Evolutionary conservation across 1,140 invertebrate genomes (phyloP), one percentile per base, ranked within the genome.

Genomic region (Drosophila tropicalis): DNA sequence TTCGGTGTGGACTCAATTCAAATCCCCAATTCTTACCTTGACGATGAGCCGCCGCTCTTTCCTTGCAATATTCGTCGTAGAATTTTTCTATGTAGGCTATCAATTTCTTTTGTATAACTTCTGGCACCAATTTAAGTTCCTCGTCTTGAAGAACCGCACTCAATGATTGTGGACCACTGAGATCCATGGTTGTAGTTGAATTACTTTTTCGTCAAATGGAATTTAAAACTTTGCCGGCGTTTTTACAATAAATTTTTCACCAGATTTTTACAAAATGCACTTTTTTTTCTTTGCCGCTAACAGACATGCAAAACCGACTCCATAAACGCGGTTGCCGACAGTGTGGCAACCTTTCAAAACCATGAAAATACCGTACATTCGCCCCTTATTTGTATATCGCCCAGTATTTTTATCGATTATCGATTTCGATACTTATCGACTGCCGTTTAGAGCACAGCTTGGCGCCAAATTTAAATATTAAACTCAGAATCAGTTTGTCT

Each of bases 91-190:
- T 65, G 70, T 73, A 94, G 2, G 84, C 81, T 69, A 95, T 94
- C 40, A 96, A 93, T 92, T 96, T 96, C 55, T 72, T 71, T 57
- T 81, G 81, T 40, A 91, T 61, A 12, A 79, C 73, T 17, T 79
- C 70, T 34, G 91, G 90, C 54, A 90, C 78, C 34, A 82, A 76
- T 36, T 82, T 61, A 44, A 91, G 51, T 47, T 92, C 91, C 13
- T 90, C 84, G 4, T 63, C 62, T 29, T 89, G 36, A 51, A 92
- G 81, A 47, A 91, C 70, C 39, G 65, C 81, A 60, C 40, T 69
- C 56, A 91, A 79, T 58, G 84, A 64, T 67, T 85, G 77, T 6
- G 81, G 79, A 86, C 76, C 90, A 55, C 61, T 66, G 25, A 91
- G 86, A 81, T 86, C 90, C 90, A 91, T 91, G 36, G 13, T 36